Percentiles rank a stretch among this genome's conserved stretches.
phyloP scores from a whole-genome alignment of 2,888 invertebrate species.

The Dasysyrphus albostriatus region DNA sequence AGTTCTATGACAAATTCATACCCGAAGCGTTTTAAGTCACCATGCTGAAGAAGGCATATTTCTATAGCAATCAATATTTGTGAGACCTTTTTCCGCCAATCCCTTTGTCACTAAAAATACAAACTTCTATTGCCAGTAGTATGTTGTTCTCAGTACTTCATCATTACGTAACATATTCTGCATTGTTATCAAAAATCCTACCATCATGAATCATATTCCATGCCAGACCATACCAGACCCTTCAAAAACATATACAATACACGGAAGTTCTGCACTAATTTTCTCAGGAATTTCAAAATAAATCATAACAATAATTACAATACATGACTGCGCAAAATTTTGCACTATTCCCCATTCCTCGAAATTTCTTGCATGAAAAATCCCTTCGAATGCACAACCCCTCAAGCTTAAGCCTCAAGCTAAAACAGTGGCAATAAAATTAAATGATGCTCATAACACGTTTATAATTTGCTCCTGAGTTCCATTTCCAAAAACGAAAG shows the following conservation, averaged over 20 bases:
- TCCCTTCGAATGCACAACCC: not conserved
- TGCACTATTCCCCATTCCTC: not conserved
- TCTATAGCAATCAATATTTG: too few species aligned
- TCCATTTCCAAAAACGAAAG: slow-evolving; percentile 16
- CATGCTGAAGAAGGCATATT: not conserved
- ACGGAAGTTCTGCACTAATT: not conserved
- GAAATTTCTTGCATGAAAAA: not conserved
- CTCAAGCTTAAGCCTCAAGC: slow-evolving; percentile 16
- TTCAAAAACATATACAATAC: not conserved
- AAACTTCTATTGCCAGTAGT: too few species aligned
- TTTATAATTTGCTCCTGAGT: slow-evolving; percentile 70
- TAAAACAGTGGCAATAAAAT: slow-evolving; percentile 68
- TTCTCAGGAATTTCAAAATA: slow-evolving; percentile 34
- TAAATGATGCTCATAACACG: slow-evolving; percentile 73
- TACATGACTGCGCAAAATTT: slow-evolving; percentile 54
- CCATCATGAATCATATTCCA: slow-evolving; percentile 24
- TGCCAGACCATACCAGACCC: not conserved
- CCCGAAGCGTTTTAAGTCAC: too few species aligned
- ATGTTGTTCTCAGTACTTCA: not conserved
- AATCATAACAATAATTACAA: slow-evolving; percentile 48
- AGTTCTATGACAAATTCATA: too few species aligned
- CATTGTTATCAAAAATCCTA: slow-evolving; percentile 24
- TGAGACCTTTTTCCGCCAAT: not conserved
- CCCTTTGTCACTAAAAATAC: not conserved
- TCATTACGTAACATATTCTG: slow-evolving; percentile 11